Evolutionary conservation across 2,113 vertebrate genomes (phyloP).

Genomic region (Poeciliopsis occidentalis): DNA sequence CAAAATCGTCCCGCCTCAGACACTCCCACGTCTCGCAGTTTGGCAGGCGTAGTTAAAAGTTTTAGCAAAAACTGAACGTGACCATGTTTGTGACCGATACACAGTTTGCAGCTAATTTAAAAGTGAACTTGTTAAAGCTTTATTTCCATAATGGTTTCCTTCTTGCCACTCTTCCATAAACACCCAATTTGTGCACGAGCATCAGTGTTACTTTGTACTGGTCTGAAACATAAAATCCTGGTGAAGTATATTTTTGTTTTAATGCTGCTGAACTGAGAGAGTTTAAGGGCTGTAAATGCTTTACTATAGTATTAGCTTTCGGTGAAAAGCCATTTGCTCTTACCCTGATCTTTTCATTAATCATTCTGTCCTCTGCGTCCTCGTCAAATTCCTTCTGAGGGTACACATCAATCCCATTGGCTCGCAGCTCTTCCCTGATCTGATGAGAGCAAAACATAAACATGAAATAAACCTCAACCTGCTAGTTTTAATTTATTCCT

Average conservation of each 20-base stretch:
- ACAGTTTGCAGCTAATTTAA: too few species aligned
- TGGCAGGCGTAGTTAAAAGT: too few species aligned
- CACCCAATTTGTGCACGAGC: too few species aligned
- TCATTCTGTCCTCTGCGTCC: slow-evolving; percentile 91
- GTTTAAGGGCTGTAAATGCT: neutral
- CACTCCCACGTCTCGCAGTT: too few species aligned
- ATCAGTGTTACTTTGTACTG: neutral
- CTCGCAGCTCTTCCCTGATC: slow-evolving; percentile 94
- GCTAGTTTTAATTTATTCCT: slow-evolving; percentile 7
- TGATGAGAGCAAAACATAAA: slow-evolving; percentile 52
- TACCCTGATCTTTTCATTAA: slow-evolving; percentile 97
- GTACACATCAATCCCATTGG: slow-evolving; percentile 94
- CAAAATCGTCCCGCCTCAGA: too few species aligned
- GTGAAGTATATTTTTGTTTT: neutral
- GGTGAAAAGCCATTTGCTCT: slow-evolving; percentile 40
- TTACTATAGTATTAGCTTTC: neutral
- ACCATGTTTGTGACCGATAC: too few species aligned
- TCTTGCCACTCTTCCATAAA: too few species aligned
- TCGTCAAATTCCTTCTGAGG: slow-evolving; percentile 98
- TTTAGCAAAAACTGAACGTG: too few species aligned
- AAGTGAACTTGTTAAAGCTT: too few species aligned
- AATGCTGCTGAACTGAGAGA: neutral
- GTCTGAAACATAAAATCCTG: neutral
- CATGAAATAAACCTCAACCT: slow-evolving; percentile 7
- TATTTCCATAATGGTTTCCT: too few species aligned